Base-by-base conservation (phyloP, 2,113 vertebrate genomes). In the Rhinichthys klamathensis region DNA sequence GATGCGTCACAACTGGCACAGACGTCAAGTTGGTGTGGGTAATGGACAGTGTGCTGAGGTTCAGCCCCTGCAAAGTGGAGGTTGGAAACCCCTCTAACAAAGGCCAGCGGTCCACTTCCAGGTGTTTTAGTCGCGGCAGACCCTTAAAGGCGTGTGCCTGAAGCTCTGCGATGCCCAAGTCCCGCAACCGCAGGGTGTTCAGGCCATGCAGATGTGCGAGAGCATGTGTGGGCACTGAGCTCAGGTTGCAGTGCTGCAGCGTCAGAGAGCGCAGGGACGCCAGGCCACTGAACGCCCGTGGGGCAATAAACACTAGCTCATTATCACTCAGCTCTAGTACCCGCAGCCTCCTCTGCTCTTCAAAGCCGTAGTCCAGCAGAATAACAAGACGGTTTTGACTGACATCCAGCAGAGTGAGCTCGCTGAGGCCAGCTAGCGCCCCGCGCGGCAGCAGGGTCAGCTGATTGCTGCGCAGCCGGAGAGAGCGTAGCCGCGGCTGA, bases 301-400 rank as follows among this genome's bases (percentile, higher is more conserved):
- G 97, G 82, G 98, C 98, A 90, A 99, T 95, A 88, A 97, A 99
- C 84, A 99, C 98, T 0, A 99, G 93, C 87, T 99, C 97, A 0
- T 99, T 99, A 92, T 99, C 97, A 0, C 97, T 97, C 3, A 99
- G 97, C 90, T 99, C 97, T 87, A 99, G 94, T 5, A 95, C 96
- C 60, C 96, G 95, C 83, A 99, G 92, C 91, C 95, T 96, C 89
- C 96, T 96, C 92, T 99, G 95, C 91, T 99, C 98, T 93, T 99
- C 97, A 92, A 99, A 99, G 94, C 97, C 98, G 87, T 98, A 97
- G 92, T 99, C 98, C 91, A 99, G 92, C 73, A 99, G 96, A 89
- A 99, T 97, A 90, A 99, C 98, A 85, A 99, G 96, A 89, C 97
- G 96, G 93, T 99, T 99, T 95, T 99, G 97, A 67, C 98, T 97